These are phyloP conservation scores for Papilio demoleus DNA, from an alignment of 2,888 invertebrate genomes.

Conservation along the genomic window DNA sequence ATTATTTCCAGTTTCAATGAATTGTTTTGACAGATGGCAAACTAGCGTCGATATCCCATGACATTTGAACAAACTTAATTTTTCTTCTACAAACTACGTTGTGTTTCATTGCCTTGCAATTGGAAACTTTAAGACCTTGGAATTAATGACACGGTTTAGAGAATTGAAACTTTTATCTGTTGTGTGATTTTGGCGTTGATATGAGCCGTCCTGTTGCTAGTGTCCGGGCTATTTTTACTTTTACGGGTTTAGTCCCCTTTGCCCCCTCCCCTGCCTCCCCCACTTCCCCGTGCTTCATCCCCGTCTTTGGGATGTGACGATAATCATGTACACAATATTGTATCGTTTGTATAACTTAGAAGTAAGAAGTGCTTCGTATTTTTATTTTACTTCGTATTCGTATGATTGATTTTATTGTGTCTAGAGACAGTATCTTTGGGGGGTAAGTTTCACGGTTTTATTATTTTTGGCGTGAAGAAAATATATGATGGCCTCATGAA, in stretches of 20 bases:
- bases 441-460: no score
- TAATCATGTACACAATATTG: constrained; percentile 47
- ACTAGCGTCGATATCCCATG: constrained; percentile 11
- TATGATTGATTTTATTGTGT: constrained; percentile 12
- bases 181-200: constrained; percentile 48
- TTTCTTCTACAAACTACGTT: not conserved
- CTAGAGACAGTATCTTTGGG: not conserved
- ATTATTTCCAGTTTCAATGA: constrained; percentile 64
- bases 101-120: not conserved
- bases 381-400: no score
- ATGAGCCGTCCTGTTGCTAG: constrained; percentile 56
- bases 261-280: constrained; percentile 53
- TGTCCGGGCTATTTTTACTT: constrained; percentile 75
- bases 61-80: constrained; percentile 11
- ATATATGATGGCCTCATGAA: no score
- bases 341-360: not conserved
- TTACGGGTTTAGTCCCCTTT: constrained; percentile 76
- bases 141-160: constrained; percentile 5
- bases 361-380: not conserved
- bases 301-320: constrained; percentile 43
- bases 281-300: constrained; percentile 50
- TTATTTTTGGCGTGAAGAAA: no score
- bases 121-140: constrained; percentile 8
- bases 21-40: constrained; percentile 74
- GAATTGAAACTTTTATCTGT: constrained; percentile 43